phyloP scores from a whole-genome alignment of 1,140 invertebrate genomes.

The Antheraea pernyi region DNA sequence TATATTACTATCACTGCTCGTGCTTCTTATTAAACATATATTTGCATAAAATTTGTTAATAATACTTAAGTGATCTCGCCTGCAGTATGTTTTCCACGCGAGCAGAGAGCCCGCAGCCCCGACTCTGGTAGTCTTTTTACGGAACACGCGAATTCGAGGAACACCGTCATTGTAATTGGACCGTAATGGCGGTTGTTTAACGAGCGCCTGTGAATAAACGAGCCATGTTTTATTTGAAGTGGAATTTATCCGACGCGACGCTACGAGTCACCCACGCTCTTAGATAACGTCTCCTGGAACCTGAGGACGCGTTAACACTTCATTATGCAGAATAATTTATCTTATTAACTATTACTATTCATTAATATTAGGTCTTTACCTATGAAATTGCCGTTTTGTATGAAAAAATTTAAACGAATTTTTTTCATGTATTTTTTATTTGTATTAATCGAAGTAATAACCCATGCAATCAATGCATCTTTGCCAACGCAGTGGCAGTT shows the following conservation, averaged over 20 bases:
- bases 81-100: background rate
- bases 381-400: no score
- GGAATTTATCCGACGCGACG: background rate
- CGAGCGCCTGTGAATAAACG: background rate
- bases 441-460: no score
- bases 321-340: no score
- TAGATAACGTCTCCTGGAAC: conserved; percentile 2
- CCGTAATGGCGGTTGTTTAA: background rate
- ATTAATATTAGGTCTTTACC: no score
- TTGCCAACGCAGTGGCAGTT: no score
- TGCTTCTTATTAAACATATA: background rate
- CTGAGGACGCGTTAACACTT: background rate
- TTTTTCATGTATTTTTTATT: no score
- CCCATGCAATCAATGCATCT: no score
- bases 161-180: background rate
- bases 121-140: no score
- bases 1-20: no score
- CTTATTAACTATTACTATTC: no score
- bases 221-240: background rate
- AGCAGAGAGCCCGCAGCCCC: background rate
- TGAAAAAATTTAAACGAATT: no score
- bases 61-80: background rate
- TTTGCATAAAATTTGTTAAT: background rate
- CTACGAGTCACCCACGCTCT: background rate
- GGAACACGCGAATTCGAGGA: background rate